Evolutionary conservation across 1,140 invertebrate species (phyloP), one percentile per base, ranked within the genome.

Genomic region (Drosophila mauritiana): DNA sequence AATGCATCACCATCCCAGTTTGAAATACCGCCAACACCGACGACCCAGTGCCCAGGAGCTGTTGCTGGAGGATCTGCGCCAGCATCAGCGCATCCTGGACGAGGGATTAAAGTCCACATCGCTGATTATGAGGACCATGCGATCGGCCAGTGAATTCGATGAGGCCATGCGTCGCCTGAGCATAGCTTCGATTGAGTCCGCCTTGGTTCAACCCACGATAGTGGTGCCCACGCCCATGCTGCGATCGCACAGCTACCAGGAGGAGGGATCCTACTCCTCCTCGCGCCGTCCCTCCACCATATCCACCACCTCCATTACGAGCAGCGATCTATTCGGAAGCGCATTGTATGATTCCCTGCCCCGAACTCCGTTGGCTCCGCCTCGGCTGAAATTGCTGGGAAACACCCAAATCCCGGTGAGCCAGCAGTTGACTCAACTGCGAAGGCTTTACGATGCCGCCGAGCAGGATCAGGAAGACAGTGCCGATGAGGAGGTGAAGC

Each of bases 401-500:
- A 90, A 91, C 27, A 85, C 78, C 0, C 74, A 83, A 11, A 86
- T 91, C 8, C 70, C 85, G 0, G 89, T 92, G 0, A 92, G 91
- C 58, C 89, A 91, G 20, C 91, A 92, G 53, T 37, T 92, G 27
- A 89, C 83, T 3, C 89, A 92, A 7, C 42, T 92, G 43, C 53
- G 91, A 6, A 67, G 84, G 10, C 73, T 92, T 0, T 92, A 92
- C 48, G 91, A 92, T 54, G 85, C 85, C 5, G 90, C 90, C 22
- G 78, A 80, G 5, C 58, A 80, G 57, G 73, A 78, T 15, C 73
- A 77, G 17, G 78, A 79, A 27, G 90, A 91, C 51, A 90, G 82
- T 54, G 91, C 91, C 15, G 91, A 92, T 43, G 91, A 92, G 78
- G 91, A 92, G 48, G 91, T 92, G 0, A 92, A 92, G 48, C 82